phyloP scores from a whole-genome alignment of 1,140 invertebrate genomes.

The Tyrophagus putrescentiae region DNA sequence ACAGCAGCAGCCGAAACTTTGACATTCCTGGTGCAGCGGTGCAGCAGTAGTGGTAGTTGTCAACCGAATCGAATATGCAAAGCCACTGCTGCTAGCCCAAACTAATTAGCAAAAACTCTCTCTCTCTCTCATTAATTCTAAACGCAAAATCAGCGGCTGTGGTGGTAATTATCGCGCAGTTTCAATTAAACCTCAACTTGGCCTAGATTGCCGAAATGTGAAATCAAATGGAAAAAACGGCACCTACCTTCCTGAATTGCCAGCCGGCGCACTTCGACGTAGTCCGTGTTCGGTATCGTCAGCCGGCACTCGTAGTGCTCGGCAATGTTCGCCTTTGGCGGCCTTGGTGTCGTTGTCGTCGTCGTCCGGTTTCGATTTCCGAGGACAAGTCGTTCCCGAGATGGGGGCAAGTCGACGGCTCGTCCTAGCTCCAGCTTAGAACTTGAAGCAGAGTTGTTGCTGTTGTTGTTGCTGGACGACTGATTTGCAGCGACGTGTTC shows the following conservation, averaged over 20 bases:
- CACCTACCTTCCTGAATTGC: slow-evolving; percentile 19
- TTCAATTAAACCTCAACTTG: too few relatives aligned
- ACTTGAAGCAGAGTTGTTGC: too few relatives aligned
- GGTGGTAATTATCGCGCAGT: slow-evolving; percentile 1
- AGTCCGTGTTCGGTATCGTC: slow-evolving; percentile 12
- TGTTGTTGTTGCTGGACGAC: not conserved
- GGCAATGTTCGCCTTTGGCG: not conserved
- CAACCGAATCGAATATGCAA: too few relatives aligned
- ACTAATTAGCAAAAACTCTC: too few relatives aligned
- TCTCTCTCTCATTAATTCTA: too few relatives aligned
- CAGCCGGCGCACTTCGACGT: slow-evolving; percentile 2
- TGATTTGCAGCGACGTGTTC: slow-evolving; percentile 13
- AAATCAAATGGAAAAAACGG: not conserved
- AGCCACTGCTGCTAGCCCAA: too few relatives aligned
- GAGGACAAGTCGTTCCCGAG: not conserved
- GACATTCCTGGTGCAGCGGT: too few relatives aligned
- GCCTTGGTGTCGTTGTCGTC: not conserved
- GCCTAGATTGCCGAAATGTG: too few relatives aligned
- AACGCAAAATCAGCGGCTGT: not conserved
- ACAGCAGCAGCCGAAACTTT: too few relatives aligned
- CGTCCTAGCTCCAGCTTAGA: not conserved
- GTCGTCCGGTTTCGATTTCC: not conserved
- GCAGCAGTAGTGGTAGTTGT: too few relatives aligned
- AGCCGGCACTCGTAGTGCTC: slow-evolving; percentile 19
- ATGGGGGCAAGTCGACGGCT: not conserved